Evolutionary conservation across 2,888 invertebrate genomes (phyloP), one percentile per base, ranked within the genome.

Genomic region (Epicampocera succincta): DNA sequence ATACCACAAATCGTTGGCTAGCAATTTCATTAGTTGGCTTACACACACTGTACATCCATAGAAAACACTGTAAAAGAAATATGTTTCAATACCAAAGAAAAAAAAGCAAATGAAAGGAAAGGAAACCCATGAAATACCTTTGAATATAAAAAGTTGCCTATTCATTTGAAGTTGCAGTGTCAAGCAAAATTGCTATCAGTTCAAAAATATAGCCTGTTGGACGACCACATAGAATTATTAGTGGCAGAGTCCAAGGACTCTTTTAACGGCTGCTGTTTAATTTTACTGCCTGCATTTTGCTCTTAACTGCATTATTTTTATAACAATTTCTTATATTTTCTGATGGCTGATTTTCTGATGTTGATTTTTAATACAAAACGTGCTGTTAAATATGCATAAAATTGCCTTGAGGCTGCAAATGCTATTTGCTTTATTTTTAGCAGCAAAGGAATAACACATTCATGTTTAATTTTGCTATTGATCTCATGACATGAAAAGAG

Each of bases 311-410:
- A 21, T 33, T 1, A 8, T 25, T 75, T 29, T 40, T 60, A 0
- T 13, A 12, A 17, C 33, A 33, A 33, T 33, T 33, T 33, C 21
- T 54, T 17, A 46, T 72, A 50, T 48, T 44, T 46, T 25, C 52
- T 52, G 19, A 56, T 58, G 71, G 65, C 21, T 77, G 71, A 72
- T 72, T 78, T 72, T 72, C 12, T 65, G 65, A 78, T 73, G 78
- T 79, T 66, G 78, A 60, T 79, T 79, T 78, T 73, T 79, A 79
- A 79, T 79, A 79, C 72, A 66, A 79, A 79, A 79, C 78, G 78
- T 79, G 78, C 72, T 73, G 66, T 33, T 73, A 73, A 79, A 68
- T 66, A 79, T 73, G 72, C 78, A 79, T 79, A 79, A 79, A 72
- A 79, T 79, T 79, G 66, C 72, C 72, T 79, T 68, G 52, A 50